phyloP scores from a whole-genome alignment of 2,888 invertebrate genomes.

The Protophormia terraenovae region DNA sequence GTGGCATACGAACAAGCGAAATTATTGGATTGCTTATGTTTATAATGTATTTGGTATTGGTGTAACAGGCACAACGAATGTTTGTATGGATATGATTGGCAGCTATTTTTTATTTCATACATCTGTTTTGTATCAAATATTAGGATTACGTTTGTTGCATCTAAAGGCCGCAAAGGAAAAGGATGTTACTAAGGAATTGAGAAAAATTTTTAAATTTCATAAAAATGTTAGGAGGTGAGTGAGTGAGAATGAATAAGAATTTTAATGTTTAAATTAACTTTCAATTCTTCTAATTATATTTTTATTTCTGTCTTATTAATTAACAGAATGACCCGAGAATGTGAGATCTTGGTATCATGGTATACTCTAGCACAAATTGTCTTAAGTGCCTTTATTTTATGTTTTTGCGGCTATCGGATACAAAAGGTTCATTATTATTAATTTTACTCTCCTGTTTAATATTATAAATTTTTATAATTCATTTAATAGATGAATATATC shows the following conservation, averaged over 20 bases:
- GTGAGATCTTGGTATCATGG: slow-evolving; percentile 71
- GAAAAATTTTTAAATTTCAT: slow-evolving; percentile 47
- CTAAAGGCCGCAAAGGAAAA: slow-evolving; percentile 52
- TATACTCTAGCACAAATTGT: slow-evolving; percentile 74
- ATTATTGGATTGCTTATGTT: slow-evolving; percentile 72
- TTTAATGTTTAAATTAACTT: neutral
- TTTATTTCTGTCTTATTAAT: neutral
- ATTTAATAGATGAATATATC: slow-evolving; percentile 66
- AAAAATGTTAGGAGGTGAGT: slow-evolving; percentile 44
- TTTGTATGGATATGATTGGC: slow-evolving; percentile 74
- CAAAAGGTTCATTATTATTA: slow-evolving; percentile 65
- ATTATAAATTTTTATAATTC: neutral
- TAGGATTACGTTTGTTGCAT: slow-evolving; percentile 71
- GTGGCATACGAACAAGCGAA: slow-evolving; percentile 67
- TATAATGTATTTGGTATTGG: slow-evolving; percentile 73
- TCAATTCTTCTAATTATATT: neutral
- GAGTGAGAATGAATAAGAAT: neutral
- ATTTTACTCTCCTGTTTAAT: neutral
- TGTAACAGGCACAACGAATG: slow-evolving; percentile 71
- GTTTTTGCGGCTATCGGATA: slow-evolving; percentile 75
- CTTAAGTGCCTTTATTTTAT: slow-evolving; percentile 75
- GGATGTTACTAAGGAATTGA: neutral
- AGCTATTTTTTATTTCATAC: slow-evolving; percentile 75
- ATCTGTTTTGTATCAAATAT: slow-evolving; percentile 71
- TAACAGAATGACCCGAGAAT: slow-evolving; percentile 58